Evolutionary conservation across 2,113 vertebrate genomes (phyloP).

Genomic region (Urocitellus parryii): DNA sequence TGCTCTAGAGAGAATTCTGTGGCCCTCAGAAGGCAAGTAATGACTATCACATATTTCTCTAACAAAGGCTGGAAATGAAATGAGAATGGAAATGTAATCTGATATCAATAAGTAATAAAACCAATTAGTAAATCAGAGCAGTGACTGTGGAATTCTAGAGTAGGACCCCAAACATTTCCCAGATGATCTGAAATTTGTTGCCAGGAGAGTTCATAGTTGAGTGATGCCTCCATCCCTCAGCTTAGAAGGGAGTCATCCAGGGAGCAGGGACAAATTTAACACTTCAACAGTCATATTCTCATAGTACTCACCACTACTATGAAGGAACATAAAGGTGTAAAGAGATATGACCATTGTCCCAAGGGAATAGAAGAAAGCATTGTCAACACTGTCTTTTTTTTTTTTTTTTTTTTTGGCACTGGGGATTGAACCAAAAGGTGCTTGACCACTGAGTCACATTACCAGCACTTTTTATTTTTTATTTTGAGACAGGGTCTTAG

Average conservation of each 20-base stretch:
- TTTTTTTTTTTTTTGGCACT: too few species aligned
- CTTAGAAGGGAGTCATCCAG: background rate
- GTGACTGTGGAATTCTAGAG: slow-evolving; percentile 39
- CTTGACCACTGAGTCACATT: too few species aligned
- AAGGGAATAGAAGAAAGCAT: slow-evolving; percentile 33
- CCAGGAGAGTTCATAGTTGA: background rate
- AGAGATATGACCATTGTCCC: background rate
- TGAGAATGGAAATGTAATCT: background rate
- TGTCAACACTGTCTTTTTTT: background rate
- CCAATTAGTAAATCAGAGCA: slow-evolving; percentile 36
- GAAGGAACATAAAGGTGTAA: background rate
- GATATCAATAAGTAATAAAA: slow-evolving; percentile 4
- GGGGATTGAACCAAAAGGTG: too few species aligned
- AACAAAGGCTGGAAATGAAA: slow-evolving; percentile 43
- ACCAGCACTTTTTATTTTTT: too few species aligned
- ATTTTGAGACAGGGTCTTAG: too few species aligned
- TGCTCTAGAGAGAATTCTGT: slow-evolving; percentile 28
- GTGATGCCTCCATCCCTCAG: background rate
- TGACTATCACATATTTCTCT: background rate
- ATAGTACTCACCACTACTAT: background rate
- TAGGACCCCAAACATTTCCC: slow-evolving; percentile 19
- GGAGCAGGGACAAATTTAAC: slow-evolving; percentile 46
- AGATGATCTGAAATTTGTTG: slow-evolving; percentile 15
- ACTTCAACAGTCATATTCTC: background rate
- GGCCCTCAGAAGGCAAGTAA: background rate